These are phyloP conservation scores for Diacarnus erythraeanus DNA, from an alignment of 37 sponge, comb jelly and placozoan species.

Conservation along the genomic window DNA sequence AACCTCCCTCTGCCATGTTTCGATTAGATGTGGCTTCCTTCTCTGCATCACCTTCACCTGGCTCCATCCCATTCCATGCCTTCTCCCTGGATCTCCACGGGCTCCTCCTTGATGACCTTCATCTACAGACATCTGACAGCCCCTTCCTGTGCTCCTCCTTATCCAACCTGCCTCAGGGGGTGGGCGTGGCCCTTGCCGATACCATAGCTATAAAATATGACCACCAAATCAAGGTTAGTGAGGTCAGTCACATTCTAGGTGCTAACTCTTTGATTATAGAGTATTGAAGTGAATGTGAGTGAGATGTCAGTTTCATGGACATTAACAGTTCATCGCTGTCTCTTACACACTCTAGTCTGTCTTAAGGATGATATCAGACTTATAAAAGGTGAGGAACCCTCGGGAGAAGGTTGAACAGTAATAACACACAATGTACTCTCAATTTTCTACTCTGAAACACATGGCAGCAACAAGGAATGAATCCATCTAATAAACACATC, in stretches of 20 bases:
- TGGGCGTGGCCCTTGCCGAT: slow-evolving; percentile 22
- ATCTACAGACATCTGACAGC: background rate
- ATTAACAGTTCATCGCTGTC: slow-evolving; percentile 46
- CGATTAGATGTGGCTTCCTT: slow-evolving; percentile 40
- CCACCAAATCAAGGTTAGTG: slow-evolving; percentile 27
- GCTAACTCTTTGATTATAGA: too few species aligned
- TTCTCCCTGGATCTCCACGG: slow-evolving; percentile 39
- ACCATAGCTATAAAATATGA: slow-evolving; percentile 5
- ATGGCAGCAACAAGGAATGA: too few species aligned
- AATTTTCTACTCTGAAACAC: too few species aligned
- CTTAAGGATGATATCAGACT: slow-evolving; percentile 7
- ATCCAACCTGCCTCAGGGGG: slow-evolving; percentile 40
- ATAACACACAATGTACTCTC: too few species aligned
- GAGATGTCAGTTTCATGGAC: slow-evolving; percentile 49
- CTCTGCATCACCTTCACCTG: slow-evolving; percentile 1
- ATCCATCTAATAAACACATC: too few species aligned
- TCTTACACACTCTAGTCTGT: slow-evolving; percentile 26
- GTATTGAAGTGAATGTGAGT: slow-evolving; percentile 8
- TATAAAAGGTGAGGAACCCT: slow-evolving; percentile 36
- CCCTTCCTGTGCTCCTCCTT: slow-evolving; percentile 39
- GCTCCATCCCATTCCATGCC: background rate
- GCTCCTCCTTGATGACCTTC: slow-evolving; percentile 37
- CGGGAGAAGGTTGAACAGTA: too few species aligned
- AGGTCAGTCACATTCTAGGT: too few species aligned
- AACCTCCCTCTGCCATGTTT: slow-evolving; percentile 42